Conservation (phyloP, 2,113 vertebrate species). For the Siniperca knerii region DNA sequence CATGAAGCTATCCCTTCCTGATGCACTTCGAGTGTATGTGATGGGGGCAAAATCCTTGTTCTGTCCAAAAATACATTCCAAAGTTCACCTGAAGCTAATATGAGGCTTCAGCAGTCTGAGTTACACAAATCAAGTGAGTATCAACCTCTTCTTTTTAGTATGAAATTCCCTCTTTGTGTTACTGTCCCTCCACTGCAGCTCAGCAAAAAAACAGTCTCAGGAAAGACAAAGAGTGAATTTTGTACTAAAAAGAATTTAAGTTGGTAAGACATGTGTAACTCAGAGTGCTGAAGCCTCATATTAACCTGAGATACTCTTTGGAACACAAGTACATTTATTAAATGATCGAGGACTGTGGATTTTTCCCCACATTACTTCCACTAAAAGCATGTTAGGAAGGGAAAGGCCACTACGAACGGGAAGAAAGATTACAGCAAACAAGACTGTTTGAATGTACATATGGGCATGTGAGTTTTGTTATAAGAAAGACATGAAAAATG, state of each 20-base stretch:
- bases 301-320: not conserved
- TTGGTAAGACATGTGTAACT: not conserved
- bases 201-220: not conserved
- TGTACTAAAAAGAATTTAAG: not conserved
- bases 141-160: not conserved
- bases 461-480: not conserved
- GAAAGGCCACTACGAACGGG: not conserved
- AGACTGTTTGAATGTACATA: not conserved
- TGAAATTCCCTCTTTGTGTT: not conserved
- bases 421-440: not conserved
- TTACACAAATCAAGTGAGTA: not conserved
- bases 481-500: not conserved
- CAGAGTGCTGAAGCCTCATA: not conserved
- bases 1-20: not conserved
- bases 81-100: not conserved
- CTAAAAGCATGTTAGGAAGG: not conserved
- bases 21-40: not conserved
- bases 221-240: not conserved
- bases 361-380: not conserved
- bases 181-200: not conserved
- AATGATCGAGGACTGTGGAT: not conserved
- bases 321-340: not conserved
- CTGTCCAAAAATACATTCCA: not conserved
- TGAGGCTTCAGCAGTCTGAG: not conserved
- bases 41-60: not conserved